Conservation (phyloP, 2,113 vertebrate genomes). For the Acrocephalus kingi region DNA sequence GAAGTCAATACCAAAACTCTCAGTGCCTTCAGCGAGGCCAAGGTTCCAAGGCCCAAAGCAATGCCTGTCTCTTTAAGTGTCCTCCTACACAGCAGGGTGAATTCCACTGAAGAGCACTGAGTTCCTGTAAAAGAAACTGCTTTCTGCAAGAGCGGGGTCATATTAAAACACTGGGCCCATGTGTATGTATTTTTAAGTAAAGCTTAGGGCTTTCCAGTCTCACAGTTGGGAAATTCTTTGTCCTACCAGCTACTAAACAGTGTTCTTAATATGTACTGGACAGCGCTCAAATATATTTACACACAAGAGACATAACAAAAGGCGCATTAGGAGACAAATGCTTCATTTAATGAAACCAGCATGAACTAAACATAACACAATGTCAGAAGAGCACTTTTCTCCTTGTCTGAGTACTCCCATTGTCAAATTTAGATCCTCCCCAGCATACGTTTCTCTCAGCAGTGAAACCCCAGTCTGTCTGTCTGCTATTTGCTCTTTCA, state of each 20-base stretch:
- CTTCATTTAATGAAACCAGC: conserved; percentile 65
- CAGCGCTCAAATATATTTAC: conserved; percentile 65
- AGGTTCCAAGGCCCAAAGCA: conserved; percentile 27
- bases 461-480: conserved; percentile 15
- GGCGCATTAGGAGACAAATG: conserved; percentile 67
- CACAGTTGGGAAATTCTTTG: conserved; percentile 59
- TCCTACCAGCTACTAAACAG: conserved; percentile 28
- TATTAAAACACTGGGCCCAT: conserved; percentile 42
- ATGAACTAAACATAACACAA: conserved; percentile 65
- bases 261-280: conserved; percentile 39
- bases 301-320: conserved; percentile 69
- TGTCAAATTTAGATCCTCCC: conserved; percentile 18
- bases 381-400: conserved; percentile 57
- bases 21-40: conserved; percentile 15
- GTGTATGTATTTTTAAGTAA: conserved; percentile 39
- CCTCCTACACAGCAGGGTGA: conserved; percentile 67
- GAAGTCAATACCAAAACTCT: conserved; percentile 33
- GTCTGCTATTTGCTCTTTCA: conserved; percentile 17
- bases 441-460: neutral
- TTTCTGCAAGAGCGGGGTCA: conserved; percentile 61
- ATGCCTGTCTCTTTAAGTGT: conserved; percentile 66
- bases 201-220: conserved; percentile 56
- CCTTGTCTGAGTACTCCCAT: conserved; percentile 28
- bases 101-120: conserved; percentile 64
- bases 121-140: conserved; percentile 62